Percentiles rank a stretch among this genome's conserved stretches.
phyloP scores from a whole-genome alignment of 2,797 vertebrate species.

The Leptodactylus fallax region DNA sequence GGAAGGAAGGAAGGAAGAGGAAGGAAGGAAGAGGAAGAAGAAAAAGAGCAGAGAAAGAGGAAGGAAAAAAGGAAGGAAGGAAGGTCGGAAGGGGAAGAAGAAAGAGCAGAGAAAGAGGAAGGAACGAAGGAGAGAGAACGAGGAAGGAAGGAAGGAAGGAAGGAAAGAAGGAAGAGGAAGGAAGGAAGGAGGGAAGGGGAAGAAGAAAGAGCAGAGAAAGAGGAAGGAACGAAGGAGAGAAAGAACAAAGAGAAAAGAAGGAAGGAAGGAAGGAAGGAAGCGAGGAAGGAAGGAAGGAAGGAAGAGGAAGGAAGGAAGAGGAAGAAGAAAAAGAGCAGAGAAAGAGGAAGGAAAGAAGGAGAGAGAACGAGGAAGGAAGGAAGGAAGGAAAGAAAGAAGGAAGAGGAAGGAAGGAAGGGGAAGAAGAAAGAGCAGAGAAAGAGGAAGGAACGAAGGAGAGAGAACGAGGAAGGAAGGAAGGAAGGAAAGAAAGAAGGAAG shows the following conservation, averaged over 20 bases:
- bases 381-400: background rate
- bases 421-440: background rate
- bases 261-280: background rate
- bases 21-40: background rate
- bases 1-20: too few relatives aligned
- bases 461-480: background rate
- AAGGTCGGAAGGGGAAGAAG: background rate
- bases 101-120: background rate
- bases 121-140: background rate
- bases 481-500: background rate
- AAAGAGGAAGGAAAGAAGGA: background rate
- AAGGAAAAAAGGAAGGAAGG: too few relatives aligned
- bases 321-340: background rate
- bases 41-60: background rate
- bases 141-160: too few relatives aligned
- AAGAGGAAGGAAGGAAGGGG: slow-evolving; percentile 32
- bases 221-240: background rate
- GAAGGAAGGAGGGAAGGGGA: background rate
- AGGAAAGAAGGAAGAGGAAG: too few relatives aligned
- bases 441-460: slow-evolving; percentile 37
- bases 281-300: background rate
- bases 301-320: background rate
- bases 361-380: background rate
- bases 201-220: background rate
- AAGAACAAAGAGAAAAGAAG: background rate